These are phyloP conservation scores for Psilanteris sp. DNA, from an alignment of 1,140 invertebrate genomes.

Conservation along the genomic window DNA sequence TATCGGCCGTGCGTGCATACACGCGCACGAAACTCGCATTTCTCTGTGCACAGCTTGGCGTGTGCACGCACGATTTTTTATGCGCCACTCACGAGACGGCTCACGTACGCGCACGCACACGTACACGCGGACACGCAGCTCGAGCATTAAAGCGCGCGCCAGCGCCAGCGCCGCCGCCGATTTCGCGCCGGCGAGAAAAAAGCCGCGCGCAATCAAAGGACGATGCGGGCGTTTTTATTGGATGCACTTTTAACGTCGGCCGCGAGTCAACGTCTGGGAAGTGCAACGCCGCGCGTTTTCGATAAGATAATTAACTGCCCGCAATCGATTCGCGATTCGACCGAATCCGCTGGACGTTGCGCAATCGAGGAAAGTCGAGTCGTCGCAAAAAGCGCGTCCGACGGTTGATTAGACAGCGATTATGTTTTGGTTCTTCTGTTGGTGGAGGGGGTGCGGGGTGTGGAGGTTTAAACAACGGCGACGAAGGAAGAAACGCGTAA, in stretches of 20 bases:
- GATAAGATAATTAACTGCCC: slow-evolving; percentile 9
- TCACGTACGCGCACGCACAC: slow-evolving; percentile 19
- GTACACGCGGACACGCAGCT: too few species aligned
- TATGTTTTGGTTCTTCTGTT: too few species aligned
- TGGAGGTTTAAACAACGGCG: too few species aligned
- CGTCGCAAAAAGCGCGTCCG: slow-evolving; percentile 5
- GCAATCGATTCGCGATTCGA: slow-evolving; percentile 9
- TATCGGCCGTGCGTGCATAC: slow-evolving; percentile 59
- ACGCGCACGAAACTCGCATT: slow-evolving; percentile 41
- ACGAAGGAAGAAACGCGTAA: too few species aligned
- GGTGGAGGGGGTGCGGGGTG: too few species aligned
- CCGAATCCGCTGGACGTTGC: not conserved
- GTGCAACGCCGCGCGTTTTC: slow-evolving; percentile 20
- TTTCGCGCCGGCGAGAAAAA: too few species aligned
- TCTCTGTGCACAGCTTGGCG: slow-evolving; percentile 35
- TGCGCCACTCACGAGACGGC: slow-evolving; percentile 26
- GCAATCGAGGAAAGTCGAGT: slow-evolving; percentile 7
- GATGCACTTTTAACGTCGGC: slow-evolving; percentile 28
- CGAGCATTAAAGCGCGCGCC: too few species aligned
- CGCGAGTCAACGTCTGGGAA: slow-evolving; percentile 3
- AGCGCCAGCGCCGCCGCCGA: too few species aligned
- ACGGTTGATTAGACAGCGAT: slow-evolving; percentile 17
- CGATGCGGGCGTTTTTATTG: slow-evolving; percentile 3
- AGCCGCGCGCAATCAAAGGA: too few species aligned
- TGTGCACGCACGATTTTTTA: slow-evolving; percentile 49